Evolutionary conservation across 2,888 invertebrate genomes (phyloP), one percentile per base, ranked within the genome.

Genomic region (Lycia hirtaria): DNA sequence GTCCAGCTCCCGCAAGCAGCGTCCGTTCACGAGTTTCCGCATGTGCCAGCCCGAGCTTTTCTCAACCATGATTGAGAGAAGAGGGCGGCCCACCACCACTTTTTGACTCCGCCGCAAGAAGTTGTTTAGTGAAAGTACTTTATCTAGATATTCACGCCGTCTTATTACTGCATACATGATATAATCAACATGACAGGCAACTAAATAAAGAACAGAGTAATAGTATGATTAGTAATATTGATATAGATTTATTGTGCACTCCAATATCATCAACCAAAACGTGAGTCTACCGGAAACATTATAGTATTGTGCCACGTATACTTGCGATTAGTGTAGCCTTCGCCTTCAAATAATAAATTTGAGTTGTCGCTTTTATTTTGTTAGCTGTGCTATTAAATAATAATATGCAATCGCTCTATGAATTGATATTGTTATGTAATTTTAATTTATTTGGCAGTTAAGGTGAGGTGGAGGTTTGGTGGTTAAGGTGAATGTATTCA

Each of bases 251-350:
- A 32, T 53, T 53, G 45, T 48, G 51, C 43, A 55, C 30, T 55
- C 20, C 35, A 35, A 54, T 59, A 62, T 63, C 48, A 57, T 38
- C 41, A 47, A 59, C 53, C 26, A 22, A 30, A 44, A 45, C 40
- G 20, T 54, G 30, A 49, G 35, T 38, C 38, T 53, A 59, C 58
- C 53, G 62, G 62, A 62, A 59, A 41, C 35, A 38, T 43, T 56
- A 48, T 30, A 4, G 20, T 38, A 53, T 50, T 48, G 40, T 57
- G 28, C 45, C 45, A 56, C 58, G 40, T 50, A 58, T n/a, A 52
- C 9, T 44, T 35, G 50, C 49, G 32, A 58, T 62, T 58, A 60
- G 50, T 48, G 52, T 62, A 57, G 58, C 61, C 59, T 65, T 63
- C 55, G 53, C 63, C 59, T 61, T 64, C 58, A 45, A 53, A 28